Percentiles rank a stretch among this genome's conserved stretches.
Conservation (phyloP, 2,113 vertebrate species). For the Ammodytes dubius region DNA sequence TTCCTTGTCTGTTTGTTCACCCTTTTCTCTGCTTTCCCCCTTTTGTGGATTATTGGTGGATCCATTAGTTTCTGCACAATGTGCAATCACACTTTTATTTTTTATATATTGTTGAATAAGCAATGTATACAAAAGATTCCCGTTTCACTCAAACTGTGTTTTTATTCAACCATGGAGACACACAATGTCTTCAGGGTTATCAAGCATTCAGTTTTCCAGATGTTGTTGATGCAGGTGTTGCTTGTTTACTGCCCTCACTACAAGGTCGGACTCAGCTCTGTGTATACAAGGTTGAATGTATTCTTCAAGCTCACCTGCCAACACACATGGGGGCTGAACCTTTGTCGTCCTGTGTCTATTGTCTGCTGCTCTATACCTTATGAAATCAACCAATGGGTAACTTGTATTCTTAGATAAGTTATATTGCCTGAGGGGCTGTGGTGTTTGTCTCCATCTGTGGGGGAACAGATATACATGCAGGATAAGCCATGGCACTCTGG, state of each 20-base stretch:
- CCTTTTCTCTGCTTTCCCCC: not conserved
- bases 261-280: not conserved
- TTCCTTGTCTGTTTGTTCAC: not conserved
- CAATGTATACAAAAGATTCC: not conserved
- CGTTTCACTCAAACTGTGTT: not conserved
- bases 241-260: not conserved
- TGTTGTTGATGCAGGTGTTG: not conserved
- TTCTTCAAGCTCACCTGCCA: not conserved
- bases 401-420: not conserved
- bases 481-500: not conserved
- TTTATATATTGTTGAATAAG: not conserved
- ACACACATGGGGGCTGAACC: not conserved
- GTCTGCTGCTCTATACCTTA: not conserved
- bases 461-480: constrained; percentile 24
- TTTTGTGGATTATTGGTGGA: not conserved
- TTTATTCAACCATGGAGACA: not conserved
- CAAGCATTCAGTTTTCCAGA: not conserved
- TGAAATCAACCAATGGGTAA: not conserved
- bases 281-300: not conserved
- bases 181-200: not conserved
- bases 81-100: not conserved
- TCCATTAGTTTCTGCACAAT: not conserved
- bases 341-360: not conserved
- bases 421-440: not conserved
- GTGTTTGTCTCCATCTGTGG: constrained; percentile 78